These are phyloP conservation scores for Herminia tarsipennalis DNA, from an alignment of 2,888 invertebrate species.

Conservation along the genomic window DNA sequence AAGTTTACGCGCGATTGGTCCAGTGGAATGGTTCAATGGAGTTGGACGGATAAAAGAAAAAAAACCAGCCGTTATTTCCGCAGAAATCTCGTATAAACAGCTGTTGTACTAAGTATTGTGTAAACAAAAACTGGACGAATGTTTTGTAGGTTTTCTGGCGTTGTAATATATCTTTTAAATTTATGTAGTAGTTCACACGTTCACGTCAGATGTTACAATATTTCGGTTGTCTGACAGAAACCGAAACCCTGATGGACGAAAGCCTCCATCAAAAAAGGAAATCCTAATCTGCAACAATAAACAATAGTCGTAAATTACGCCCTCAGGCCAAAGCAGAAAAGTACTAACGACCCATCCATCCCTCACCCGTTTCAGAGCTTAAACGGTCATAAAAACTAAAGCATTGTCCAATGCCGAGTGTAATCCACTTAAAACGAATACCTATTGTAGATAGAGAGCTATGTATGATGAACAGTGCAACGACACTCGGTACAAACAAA, in stretches of 20 bases:
- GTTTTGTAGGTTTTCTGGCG: too few species aligned
- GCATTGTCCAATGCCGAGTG: slow-evolving; percentile 63
- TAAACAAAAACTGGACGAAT: too few species aligned
- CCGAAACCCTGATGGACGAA: slow-evolving; percentile 3
- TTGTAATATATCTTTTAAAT: too few species aligned
- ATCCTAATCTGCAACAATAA: slow-evolving; percentile 38
- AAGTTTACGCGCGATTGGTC: too few species aligned
- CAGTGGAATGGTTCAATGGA: too few species aligned
- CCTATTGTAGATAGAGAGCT: slow-evolving; percentile 50
- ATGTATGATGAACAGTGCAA: slow-evolving; percentile 55
- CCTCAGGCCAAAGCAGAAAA: slow-evolving; percentile 55
- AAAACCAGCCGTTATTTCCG: too few species aligned
- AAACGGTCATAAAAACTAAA: slow-evolving; percentile 69
- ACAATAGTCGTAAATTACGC: slow-evolving; percentile 61
- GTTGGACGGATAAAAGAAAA: too few species aligned
- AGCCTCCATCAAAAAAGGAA: slow-evolving; percentile 15
- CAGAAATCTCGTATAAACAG: too few species aligned
- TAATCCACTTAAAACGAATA: slow-evolving; percentile 66
- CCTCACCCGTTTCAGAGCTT: slow-evolving; percentile 53
- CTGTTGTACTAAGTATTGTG: too few species aligned
- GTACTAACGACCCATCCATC: slow-evolving; percentile 61
- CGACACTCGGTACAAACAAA: slow-evolving; percentile 52
- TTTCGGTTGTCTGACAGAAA: slow-evolving; percentile 3
- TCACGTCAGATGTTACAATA: not conserved
- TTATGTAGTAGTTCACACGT: too few species aligned